Conservation (phyloP, 2,797 vertebrate genomes). For the Bradypodion pumilum region DNA sequence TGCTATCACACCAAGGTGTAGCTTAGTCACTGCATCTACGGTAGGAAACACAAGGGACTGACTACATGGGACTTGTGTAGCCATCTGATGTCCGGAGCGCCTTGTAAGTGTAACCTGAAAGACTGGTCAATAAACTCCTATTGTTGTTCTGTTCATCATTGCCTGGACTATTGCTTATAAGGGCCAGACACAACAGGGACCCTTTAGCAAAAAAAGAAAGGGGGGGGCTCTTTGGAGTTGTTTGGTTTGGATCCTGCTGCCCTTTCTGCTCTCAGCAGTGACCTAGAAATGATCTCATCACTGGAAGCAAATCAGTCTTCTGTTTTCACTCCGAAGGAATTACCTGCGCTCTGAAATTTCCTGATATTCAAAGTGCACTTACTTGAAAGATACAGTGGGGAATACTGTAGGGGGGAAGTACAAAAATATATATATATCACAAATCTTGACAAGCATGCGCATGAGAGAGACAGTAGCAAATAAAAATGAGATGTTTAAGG, state of each 20-base stretch:
- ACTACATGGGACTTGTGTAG: too few species aligned
- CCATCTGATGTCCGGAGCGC: too few species aligned
- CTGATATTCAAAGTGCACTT: slow-evolving; percentile 67
- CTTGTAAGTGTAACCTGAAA: too few species aligned
- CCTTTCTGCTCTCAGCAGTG: slow-evolving; percentile 73
- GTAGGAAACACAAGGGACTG: too few species aligned
- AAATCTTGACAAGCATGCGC: slow-evolving; percentile 1
- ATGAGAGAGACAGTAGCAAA: slow-evolving; percentile 34
- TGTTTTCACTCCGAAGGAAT: slow-evolving; percentile 81
- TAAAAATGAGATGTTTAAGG: slow-evolving; percentile 22
- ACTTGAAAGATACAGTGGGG: slow-evolving; percentile 67
- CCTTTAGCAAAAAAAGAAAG: slow-evolving; percentile 73
- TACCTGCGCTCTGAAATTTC: slow-evolving; percentile 74
- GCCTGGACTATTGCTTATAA: too few species aligned
- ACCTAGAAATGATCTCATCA: slow-evolving; percentile 81
- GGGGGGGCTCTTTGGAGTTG: slow-evolving; percentile 68
- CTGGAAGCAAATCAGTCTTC: slow-evolving; percentile 80
- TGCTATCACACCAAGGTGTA: too few species aligned
- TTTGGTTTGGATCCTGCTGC: slow-evolving; percentile 81
- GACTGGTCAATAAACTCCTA: too few species aligned
- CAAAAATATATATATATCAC: background rate
- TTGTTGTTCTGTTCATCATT: too few species aligned
- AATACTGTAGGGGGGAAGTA: slow-evolving; percentile 51
- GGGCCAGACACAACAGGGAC: too few species aligned
- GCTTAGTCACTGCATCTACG: too few species aligned